Evolutionary conservation across 2,797 vertebrate species (phyloP).

Genomic region (Buphagus erythrorhynchus): DNA sequence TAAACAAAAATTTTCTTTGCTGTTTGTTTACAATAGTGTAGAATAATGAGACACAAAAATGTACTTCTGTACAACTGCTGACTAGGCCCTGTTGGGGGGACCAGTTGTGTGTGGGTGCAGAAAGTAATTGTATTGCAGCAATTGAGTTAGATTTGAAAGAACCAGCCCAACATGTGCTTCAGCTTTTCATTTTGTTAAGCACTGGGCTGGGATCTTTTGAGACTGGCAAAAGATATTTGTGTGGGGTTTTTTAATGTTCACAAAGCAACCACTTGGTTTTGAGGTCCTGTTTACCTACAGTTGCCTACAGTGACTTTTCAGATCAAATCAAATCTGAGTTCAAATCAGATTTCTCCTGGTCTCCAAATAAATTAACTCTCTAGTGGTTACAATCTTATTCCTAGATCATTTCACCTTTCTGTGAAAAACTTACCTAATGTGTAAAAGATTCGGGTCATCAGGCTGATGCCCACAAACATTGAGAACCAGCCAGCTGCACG

Average conservation of each 20-base stretch:
- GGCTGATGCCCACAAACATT: constrained; percentile 92
- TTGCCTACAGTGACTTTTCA: neutral
- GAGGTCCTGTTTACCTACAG: neutral
- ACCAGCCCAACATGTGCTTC: neutral
- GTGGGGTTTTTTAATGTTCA: neutral
- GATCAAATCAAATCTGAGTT: neutral
- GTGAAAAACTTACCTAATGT: constrained; percentile 84
- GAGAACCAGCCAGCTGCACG: constrained; percentile 89
- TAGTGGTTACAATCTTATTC: neutral
- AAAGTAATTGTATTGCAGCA: neutral
- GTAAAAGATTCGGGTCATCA: constrained; percentile 89
- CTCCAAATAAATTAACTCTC: neutral
- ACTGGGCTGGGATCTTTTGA: neutral
- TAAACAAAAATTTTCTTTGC: neutral
- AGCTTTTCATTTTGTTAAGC: neutral
- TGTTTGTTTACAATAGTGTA: neutral
- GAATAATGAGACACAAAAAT: neutral
- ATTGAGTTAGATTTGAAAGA: neutral
- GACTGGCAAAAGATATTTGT: neutral
- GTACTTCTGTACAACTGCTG: neutral
- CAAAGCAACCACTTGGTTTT: neutral
- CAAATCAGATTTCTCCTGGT: neutral
- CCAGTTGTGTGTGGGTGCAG: neutral
- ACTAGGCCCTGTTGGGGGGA: neutral
- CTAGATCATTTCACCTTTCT: neutral